Conservation (phyloP, 2,797 vertebrate genomes). For the Sebastiscus albofasciatus region DNA sequence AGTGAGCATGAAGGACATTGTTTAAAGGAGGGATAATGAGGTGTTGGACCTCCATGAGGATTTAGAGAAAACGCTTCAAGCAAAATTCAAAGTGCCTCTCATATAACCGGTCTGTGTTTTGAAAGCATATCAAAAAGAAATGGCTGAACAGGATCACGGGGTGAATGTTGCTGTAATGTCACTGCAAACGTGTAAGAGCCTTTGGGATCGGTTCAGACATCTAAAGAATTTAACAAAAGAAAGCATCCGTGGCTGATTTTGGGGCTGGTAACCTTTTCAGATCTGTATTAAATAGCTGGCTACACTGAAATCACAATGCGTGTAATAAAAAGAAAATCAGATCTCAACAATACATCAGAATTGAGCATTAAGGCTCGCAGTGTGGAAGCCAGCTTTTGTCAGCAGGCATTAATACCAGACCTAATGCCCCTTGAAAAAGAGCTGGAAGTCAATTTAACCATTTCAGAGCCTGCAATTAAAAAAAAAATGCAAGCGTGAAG, state of each 20-base stretch:
- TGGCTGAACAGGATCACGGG: slow-evolving; percentile 8
- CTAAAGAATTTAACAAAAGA: slow-evolving; percentile 24
- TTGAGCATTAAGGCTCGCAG: slow-evolving; percentile 1
- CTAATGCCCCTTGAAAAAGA: slow-evolving; percentile 39
- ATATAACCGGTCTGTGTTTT: slow-evolving; percentile 22
- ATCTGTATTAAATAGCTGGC: background rate
- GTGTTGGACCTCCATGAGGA: slow-evolving; percentile 22
- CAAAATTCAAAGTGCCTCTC: slow-evolving; percentile 6
- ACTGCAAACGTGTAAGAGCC: background rate
- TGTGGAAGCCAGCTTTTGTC: slow-evolving; percentile 42
- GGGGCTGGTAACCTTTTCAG: slow-evolving; percentile 4
- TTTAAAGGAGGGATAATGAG: slow-evolving; percentile 37
- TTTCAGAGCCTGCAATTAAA: slow-evolving; percentile 32
- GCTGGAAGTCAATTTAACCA: slow-evolving; percentile 31
- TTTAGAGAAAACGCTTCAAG: slow-evolving; percentile 42
- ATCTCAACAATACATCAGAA: slow-evolving; percentile 7
- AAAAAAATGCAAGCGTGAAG: background rate
- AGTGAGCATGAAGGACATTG: slow-evolving; percentile 23
- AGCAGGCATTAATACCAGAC: slow-evolving; percentile 42
- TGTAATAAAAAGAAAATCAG: background rate
- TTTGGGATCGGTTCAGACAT: background rate
- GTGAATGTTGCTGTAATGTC: slow-evolving; percentile 41
- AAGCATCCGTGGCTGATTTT: background rate
- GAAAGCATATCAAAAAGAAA: slow-evolving; percentile 36
- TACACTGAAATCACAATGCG: background rate